Evolutionary conservation across 2,797 vertebrate genomes (phyloP), one percentile per base, ranked within the genome.

Genomic region (Rhinella marina): DNA sequence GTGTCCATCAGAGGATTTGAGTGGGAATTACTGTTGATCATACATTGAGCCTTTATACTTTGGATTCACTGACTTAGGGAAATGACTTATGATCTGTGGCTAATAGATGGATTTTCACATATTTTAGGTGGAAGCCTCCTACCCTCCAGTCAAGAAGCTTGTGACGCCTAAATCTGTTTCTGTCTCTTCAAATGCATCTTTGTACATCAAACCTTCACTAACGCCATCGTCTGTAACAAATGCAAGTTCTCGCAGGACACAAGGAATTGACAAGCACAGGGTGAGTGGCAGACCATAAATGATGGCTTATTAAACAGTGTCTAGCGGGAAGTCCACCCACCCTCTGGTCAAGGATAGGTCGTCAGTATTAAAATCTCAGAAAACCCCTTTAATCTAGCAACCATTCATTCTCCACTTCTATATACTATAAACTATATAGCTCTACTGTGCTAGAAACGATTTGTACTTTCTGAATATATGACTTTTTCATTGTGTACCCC

Each of bases 151-250:
- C 84, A 96, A 97, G 95, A 98, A 95, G 92, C 94, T 98, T 16
- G 90, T 97, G 91, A 96, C 96, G 88, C 98, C 98, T 85, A 92
- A 95, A 88, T 91, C 93, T 78, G 90, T 95, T 87, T 92, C 96
- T 7, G 92, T 96, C 89, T 93, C 96, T 82, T 90, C 92, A 91
- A 96, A 95, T 92, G 94, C 95, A 84, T 96, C 95, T 0, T 94
- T 96, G 59, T 98, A 97, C 93, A 97, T 98, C 93, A 97, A 96
- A 91, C 97, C 98, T 0, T 98, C 97, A 88, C 93, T 99, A 86
- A 97, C 96, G 85, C 95, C 97, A 50, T 93, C 95, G 90, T 93
- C 94, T 90, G 92, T 93, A 90, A 90, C 93, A 87, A 95, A 92
- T 91, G 93, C 95, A 92, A 90, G 92, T 90, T 90, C 94, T 91